Conservation (phyloP, 1,140 invertebrate species). For the Scaptomyza graminum region DNA sequence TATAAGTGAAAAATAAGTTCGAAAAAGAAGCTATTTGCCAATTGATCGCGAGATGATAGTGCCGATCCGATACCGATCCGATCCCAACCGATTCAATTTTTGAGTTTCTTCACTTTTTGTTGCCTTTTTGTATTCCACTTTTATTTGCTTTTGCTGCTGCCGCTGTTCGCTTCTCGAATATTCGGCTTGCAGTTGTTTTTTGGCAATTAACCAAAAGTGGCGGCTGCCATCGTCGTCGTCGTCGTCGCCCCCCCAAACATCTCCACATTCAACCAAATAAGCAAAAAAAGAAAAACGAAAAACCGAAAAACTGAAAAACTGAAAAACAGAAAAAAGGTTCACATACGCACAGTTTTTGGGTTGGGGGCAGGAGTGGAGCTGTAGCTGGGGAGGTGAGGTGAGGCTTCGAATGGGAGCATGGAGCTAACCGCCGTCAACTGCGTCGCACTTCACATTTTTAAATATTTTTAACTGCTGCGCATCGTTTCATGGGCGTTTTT, state of each 20-base stretch:
- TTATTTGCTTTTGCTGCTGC: conserved; percentile 6
- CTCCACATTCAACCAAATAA: not conserved
- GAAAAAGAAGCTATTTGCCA: too few species aligned
- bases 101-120: too few species aligned
- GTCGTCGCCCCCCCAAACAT: not conserved
- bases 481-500: conserved; percentile 25
- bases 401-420: not conserved
- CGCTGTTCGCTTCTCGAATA: too few species aligned
- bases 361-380: not conserved
- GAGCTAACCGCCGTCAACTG: conserved; percentile 31
- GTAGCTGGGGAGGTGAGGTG: not conserved
- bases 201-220: conserved; percentile 78
- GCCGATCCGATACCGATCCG: too few species aligned
- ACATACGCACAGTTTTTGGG: conserved; percentile 46
- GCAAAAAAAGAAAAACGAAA: conserved; percentile 16
- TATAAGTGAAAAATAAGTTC: too few species aligned
- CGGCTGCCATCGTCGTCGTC: conserved; percentile 24
- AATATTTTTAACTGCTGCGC: conserved; percentile 80
- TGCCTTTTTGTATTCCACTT: too few species aligned
- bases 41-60: too few species aligned
- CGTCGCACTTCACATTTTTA: conserved; percentile 66
- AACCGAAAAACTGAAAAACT: too few species aligned
- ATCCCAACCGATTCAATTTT: too few species aligned
- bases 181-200: conserved; percentile 64
- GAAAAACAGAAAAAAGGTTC: not conserved